Percentiles rank a stretch among this genome's conserved stretches.
These are phyloP conservation scores for Strix aluco DNA, from an alignment of 2,113 vertebrate species.

Conservation along the genomic window DNA sequence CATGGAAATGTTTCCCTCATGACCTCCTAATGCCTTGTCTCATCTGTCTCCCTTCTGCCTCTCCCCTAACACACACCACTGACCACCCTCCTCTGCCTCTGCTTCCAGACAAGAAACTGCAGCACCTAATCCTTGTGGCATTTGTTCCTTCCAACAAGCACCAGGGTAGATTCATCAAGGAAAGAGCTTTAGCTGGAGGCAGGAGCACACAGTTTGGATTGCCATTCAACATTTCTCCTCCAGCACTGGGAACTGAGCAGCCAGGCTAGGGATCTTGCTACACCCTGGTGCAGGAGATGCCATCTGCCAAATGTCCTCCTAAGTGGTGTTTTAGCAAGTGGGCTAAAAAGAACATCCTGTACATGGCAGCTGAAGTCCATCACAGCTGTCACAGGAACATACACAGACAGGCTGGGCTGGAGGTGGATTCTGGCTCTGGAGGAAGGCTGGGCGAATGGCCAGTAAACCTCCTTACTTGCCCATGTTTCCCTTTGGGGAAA, in stretches of 20 bases:
- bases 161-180: background rate
- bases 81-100: background rate
- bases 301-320: conserved; percentile 23
- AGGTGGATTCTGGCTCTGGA: conserved; percentile 9
- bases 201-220: background rate
- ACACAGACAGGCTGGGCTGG: too few relatives aligned
- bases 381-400: background rate
- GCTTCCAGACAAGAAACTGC: background rate
- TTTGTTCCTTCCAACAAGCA: fast-evolving
- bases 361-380: conserved; percentile 34
- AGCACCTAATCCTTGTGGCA: background rate
- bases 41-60: background rate
- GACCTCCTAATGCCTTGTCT: background rate
- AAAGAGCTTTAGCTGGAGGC: background rate
- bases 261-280: background rate
- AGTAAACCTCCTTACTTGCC: background rate
- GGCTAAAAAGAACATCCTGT: conserved; percentile 35
- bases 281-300: background rate
- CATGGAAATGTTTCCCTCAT: background rate
- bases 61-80: background rate
- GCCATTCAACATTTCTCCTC: background rate
- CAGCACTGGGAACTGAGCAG: conserved; percentile 5
- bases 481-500: background rate
- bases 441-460: conserved; percentile 26
- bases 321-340: background rate